Conservation (phyloP, 2,797 vertebrate genomes). For the Falco berigora region DNA sequence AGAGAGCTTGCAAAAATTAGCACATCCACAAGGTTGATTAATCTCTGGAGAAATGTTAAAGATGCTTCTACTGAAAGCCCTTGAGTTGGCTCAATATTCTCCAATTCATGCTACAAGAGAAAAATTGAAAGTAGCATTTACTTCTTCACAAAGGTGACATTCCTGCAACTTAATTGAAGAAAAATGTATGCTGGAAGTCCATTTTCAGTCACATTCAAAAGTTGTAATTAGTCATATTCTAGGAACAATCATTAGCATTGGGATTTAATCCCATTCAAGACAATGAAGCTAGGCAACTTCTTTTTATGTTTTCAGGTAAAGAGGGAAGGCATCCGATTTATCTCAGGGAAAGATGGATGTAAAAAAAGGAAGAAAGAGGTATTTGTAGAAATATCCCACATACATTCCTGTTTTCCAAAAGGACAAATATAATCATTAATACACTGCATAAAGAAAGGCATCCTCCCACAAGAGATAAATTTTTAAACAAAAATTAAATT, state of each 20-base stretch:
- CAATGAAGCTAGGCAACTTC: neutral
- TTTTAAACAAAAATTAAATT: neutral
- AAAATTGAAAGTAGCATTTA: slow-evolving; percentile 20
- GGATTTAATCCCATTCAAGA: neutral
- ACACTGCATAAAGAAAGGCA: neutral
- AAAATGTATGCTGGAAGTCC: neutral
- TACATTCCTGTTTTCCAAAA: neutral
- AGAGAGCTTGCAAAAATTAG: slow-evolving; percentile 97
- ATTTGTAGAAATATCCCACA: neutral
- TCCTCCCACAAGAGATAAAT: neutral
- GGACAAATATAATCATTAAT: neutral
- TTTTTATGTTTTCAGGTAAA: neutral
- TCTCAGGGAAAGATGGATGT: neutral
- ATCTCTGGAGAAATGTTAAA: slow-evolving; percentile 89
- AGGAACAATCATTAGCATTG: neutral
- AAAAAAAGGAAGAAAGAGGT: neutral
- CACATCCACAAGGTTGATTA: slow-evolving; percentile 93
- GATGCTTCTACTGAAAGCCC: slow-evolving; percentile 90
- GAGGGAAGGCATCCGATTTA: neutral
- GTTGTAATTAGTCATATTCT: neutral
- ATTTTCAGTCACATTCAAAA: neutral
- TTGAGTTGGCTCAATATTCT: slow-evolving; percentile 91
- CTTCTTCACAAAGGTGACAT: neutral
- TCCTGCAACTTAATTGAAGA: neutral
- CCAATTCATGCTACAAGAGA: slow-evolving; percentile 86